Conservation (phyloP, 2,888 invertebrate species). For the Amiota communis region DNA sequence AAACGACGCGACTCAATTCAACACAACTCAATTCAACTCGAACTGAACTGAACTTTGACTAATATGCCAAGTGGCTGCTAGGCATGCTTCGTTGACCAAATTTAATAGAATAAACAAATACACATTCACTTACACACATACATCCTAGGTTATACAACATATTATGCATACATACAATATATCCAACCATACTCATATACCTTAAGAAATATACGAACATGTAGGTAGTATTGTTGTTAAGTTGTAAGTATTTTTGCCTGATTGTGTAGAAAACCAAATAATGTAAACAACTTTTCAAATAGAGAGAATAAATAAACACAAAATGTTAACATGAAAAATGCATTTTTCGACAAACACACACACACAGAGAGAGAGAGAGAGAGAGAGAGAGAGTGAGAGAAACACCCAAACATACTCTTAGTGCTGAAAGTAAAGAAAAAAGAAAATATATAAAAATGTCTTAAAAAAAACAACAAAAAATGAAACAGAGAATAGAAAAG, state of each 20-base stretch:
- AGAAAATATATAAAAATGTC: conserved; percentile 2
- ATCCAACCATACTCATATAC: background rate
- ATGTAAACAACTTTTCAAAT: conserved; percentile 28
- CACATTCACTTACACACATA: background rate
- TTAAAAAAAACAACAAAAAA: background rate
- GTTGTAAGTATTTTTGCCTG: conserved; percentile 1
- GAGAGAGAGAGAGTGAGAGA: conserved; percentile 29
- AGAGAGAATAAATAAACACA: conserved; percentile 25
- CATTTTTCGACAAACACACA: conserved; percentile 25
- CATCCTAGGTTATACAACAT: background rate
- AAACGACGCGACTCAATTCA: background rate
- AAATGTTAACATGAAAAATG: conserved; percentile 32
- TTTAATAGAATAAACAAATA: conserved; percentile 24
- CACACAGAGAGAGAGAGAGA: conserved; percentile 25
- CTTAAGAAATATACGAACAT: background rate
- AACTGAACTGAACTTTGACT: conserved; percentile 20
- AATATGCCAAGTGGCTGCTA: conserved; percentile 21
- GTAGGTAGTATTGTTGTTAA: background rate
- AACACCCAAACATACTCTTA: background rate
- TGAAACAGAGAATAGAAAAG: no score
- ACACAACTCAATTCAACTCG: background rate
- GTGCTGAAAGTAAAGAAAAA: background rate
- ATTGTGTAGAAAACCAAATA: conserved; percentile 26
- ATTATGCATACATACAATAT: background rate
- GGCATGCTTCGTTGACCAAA: conserved; percentile 25